Conservation (phyloP, 2,113 vertebrate genomes). For the Suncus etruscus region DNA sequence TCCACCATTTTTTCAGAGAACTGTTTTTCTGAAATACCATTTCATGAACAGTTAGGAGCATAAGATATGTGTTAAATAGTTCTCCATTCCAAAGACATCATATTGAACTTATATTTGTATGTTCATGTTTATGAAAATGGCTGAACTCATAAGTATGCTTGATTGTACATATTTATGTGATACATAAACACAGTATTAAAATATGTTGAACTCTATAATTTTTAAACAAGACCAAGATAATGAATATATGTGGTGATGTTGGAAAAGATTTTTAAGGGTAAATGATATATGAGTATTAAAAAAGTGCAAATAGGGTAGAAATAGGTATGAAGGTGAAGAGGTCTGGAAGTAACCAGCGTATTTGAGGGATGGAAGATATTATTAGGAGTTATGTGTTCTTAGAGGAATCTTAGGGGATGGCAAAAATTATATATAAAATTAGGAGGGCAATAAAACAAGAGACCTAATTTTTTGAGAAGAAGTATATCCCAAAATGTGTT, state of each 20-base stretch:
- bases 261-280: neutral
- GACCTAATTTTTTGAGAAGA: neutral
- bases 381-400: neutral
- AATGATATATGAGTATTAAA: constrained; percentile 14
- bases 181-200: constrained; percentile 12
- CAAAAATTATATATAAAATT: neutral
- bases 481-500: neutral
- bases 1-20: neutral
- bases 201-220: neutral
- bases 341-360: neutral
- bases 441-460: neutral
- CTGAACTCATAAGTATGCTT: neutral
- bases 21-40: neutral
- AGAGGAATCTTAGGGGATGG: neutral
- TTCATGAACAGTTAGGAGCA: constrained; percentile 17
- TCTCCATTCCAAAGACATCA: neutral
- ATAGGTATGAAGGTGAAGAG: neutral
- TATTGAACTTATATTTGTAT: neutral
- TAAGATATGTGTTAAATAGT: constrained; percentile 18
- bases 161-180: neutral
- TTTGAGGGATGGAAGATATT: constrained; percentile 11
- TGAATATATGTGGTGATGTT: constrained; percentile 6
- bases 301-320: neutral
- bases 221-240: constrained; percentile 12
- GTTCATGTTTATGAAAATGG: neutral